Conservation (phyloP, 1,140 invertebrate genomes). For the Drosophila melanica region DNA sequence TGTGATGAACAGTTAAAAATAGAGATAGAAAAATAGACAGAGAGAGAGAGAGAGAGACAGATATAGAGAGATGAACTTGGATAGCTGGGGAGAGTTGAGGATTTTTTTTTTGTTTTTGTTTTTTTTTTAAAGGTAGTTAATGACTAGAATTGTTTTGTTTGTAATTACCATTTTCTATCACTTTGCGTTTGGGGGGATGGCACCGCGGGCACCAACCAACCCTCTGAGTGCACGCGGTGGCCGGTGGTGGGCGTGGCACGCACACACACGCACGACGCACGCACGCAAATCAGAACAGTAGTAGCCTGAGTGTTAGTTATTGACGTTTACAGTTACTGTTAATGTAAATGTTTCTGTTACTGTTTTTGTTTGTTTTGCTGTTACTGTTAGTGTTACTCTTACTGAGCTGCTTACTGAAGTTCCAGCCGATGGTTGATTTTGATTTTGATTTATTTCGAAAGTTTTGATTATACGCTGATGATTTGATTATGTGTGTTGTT, state of each 20-base stretch:
- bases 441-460: constrained; percentile 1
- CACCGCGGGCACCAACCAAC: constrained; percentile 54
- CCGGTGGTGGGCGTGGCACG: constrained; percentile 74
- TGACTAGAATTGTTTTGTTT: constrained; percentile 72
- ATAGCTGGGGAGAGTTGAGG: constrained; percentile 35
- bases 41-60: constrained; percentile 28
- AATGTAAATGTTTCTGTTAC: constrained; percentile 11
- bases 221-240: constrained; percentile 61
- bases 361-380: constrained; percentile 5
- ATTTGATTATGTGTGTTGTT: constrained; percentile 53
- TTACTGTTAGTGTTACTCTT: constrained; percentile 13
- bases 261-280: constrained; percentile 75
- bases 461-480: constrained; percentile 42
- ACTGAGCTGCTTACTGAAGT: constrained; percentile 6
- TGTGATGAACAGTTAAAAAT: constrained; percentile 17
- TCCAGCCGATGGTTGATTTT: constrained; percentile 18
- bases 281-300: constrained; percentile 43
- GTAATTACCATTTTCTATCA: constrained; percentile 84
- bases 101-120: constrained; percentile 28
- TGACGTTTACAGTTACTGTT: not conserved
- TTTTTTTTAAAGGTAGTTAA: constrained; percentile 39
- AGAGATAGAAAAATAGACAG: constrained; percentile 22
- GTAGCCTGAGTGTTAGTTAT: constrained; percentile 22
- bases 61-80: constrained; percentile 40
- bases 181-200: constrained; percentile 72